These are phyloP conservation scores for Zosterops hypoxanthus DNA, from an alignment of 2,113 vertebrate genomes.

Conservation along the genomic window DNA sequence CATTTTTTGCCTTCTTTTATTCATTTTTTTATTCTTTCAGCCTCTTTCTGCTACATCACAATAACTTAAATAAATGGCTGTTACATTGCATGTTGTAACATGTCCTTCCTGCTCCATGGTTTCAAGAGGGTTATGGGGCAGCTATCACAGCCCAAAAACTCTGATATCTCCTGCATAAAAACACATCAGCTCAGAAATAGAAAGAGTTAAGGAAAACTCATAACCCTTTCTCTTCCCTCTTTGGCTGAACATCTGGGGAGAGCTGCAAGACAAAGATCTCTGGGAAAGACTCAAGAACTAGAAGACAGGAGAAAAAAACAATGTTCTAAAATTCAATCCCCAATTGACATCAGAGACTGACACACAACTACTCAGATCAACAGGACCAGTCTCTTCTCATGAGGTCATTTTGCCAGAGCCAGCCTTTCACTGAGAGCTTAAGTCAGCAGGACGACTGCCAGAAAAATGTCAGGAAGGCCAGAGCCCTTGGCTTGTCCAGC, in stretches of 20 bases:
- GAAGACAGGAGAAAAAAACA: background rate
- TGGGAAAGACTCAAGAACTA: background rate
- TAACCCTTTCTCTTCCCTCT: background rate
- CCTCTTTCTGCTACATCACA: background rate
- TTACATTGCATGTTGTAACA: background rate
- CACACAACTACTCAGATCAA: background rate
- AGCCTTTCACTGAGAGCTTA: slow-evolving; percentile 6
- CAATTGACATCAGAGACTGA: background rate
- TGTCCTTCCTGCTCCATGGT: background rate
- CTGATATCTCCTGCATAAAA: background rate
- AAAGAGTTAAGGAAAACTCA: background rate
- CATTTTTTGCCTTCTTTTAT: background rate
- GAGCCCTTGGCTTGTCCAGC: background rate
- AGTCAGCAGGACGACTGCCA: background rate
- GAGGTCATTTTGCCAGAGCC: background rate
- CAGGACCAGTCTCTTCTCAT: background rate
- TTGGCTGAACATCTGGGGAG: background rate
- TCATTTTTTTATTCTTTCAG: background rate
- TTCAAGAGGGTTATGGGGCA: background rate
- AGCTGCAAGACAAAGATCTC: background rate
- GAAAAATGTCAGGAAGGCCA: background rate
- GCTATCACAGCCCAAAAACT: background rate
- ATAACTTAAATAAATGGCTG: background rate
- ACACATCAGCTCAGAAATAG: background rate
- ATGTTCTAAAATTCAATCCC: background rate